Conservation (phyloP, 2,113 vertebrate genomes). For the Podilymbus podiceps region DNA sequence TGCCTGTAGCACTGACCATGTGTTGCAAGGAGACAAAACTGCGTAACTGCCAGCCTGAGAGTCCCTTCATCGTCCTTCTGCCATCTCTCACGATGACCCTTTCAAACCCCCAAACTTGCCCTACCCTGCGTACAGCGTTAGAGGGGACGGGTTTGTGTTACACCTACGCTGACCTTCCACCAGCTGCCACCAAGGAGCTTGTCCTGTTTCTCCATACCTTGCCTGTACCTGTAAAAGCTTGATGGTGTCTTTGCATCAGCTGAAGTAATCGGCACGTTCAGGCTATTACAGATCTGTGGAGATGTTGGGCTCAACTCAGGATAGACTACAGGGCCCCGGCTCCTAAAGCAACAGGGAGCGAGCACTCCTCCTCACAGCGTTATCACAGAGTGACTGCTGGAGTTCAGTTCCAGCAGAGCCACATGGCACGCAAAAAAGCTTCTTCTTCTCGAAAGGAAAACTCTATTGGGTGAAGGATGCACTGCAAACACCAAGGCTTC, state of each 20-base stretch:
- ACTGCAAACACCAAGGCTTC: background rate
- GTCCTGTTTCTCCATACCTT: background rate
- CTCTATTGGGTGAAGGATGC: background rate
- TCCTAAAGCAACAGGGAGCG: background rate
- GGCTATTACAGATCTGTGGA: background rate
- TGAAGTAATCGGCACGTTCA: background rate
- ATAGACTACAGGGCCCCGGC: background rate
- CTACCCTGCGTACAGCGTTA: background rate
- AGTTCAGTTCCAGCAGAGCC: background rate
- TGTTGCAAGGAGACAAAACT: background rate
- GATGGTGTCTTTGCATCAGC: background rate
- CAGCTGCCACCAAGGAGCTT: background rate
- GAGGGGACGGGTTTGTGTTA: background rate
- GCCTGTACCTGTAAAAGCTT: background rate
- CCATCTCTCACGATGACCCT: background rate
- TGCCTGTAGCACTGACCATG: accelerated
- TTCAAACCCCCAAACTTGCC: background rate
- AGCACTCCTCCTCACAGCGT: background rate
- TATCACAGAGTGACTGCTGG: background rate
- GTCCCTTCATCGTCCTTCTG: background rate
- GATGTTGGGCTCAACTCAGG: background rate
- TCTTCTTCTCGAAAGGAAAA: background rate
- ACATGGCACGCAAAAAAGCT: accelerated
- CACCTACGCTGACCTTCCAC: background rate
- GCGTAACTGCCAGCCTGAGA: background rate